These are phyloP conservation scores for Edolisoma coerulescens DNA, from an alignment of 2,113 vertebrate species.

Conservation along the genomic window DNA sequence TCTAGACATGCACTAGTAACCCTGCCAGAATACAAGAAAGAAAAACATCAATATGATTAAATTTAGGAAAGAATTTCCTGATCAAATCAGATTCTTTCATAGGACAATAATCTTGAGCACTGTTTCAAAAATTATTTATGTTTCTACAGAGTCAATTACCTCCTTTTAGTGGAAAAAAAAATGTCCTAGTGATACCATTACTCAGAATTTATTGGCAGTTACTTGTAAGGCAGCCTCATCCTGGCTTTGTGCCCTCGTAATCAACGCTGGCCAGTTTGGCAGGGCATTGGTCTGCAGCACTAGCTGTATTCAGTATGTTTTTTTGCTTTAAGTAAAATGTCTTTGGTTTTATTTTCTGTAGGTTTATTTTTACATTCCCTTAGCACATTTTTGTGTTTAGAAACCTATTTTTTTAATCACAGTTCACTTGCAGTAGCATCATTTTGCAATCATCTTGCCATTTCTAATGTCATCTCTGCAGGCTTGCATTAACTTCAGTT, in stretches of 20 bases:
- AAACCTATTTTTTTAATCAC: slow-evolving; percentile 29
- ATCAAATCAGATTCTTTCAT: not conserved
- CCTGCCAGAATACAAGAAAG: not conserved
- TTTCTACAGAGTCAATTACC: not conserved
- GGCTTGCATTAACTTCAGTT: slow-evolving; percentile 48
- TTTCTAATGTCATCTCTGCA: slow-evolving; percentile 32
- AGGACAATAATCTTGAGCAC: not conserved
- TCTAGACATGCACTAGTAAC: not conserved
- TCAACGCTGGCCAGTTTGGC: not conserved
- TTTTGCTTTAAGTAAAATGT: not conserved
- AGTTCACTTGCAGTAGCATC: slow-evolving; percentile 8
- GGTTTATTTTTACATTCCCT: not conserved
- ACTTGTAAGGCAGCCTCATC: not conserved
- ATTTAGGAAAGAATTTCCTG: not conserved
- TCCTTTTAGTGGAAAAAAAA: not conserved
- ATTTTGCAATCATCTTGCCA: slow-evolving; percentile 54
- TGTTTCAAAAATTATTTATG: not conserved
- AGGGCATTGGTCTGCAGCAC: not conserved
- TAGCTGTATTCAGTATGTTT: not conserved
- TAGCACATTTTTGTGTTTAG: slow-evolving; percentile 3
- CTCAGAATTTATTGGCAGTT: not conserved
- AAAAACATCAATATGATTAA: not conserved
- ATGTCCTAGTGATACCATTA: not conserved
- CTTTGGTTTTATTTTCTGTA: not conserved
- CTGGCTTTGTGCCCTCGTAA: not conserved